These are phyloP conservation scores for Melozone crissalis DNA, from an alignment of 2,113 vertebrate species.

Conservation along the genomic window DNA sequence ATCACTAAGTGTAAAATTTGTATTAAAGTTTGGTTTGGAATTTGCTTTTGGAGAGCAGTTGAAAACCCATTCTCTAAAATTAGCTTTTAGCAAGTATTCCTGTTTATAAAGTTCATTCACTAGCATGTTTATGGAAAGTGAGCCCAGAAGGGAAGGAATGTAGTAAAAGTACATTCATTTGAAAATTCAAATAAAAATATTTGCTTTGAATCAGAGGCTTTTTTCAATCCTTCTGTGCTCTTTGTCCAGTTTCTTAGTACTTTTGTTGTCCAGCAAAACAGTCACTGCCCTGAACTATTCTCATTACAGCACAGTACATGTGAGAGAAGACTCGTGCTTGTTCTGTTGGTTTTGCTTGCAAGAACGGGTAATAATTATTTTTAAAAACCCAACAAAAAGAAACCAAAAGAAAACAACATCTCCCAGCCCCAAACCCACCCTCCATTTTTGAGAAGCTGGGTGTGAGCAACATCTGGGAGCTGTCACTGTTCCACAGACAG, in stretches of 20 bases:
- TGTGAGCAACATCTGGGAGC: background rate
- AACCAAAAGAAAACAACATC: background rate
- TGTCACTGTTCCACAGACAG: background rate
- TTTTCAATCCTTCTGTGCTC: background rate
- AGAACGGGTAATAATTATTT: background rate
- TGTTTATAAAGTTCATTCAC: conserved; percentile 63
- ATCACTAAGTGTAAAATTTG: conserved; percentile 1
- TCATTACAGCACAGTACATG: accelerated
- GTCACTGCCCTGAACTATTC: background rate
- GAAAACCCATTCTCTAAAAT: conserved; percentile 48
- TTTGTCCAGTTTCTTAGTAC: conserved; percentile 24
- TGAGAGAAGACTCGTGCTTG: background rate
- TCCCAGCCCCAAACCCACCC: background rate
- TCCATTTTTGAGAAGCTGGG: background rate
- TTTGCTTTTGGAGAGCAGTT: conserved; percentile 26
- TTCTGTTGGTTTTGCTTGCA: background rate
- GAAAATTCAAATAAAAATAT: conserved; percentile 67
- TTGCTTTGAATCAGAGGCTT: conserved; percentile 60
- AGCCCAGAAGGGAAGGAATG: conserved; percentile 58
- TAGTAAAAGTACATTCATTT: conserved; percentile 58
- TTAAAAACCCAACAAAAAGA: background rate
- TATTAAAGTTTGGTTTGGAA: conserved; percentile 28
- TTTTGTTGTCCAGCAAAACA: conserved; percentile 20
- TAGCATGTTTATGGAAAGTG: conserved; percentile 58
- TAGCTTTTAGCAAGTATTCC: conserved; percentile 54